phyloP scores from a whole-genome alignment of 2,888 invertebrate species.

The Caenorhabditis sp. region DNA sequence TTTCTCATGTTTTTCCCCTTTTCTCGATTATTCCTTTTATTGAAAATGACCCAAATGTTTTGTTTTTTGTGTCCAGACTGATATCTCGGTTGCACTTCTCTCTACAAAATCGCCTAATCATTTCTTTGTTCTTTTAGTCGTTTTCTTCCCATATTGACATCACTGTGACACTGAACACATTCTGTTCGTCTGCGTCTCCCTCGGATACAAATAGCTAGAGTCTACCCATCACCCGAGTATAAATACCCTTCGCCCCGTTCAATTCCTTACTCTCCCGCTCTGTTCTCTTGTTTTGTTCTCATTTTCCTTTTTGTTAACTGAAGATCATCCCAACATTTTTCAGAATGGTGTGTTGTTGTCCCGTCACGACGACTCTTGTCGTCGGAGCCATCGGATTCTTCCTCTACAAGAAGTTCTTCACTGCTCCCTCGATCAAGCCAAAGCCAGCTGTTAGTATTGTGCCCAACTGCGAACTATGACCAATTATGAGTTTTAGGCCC shows the following conservation, averaged over 20 bases:
- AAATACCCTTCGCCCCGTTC: slow-evolving; percentile 25
- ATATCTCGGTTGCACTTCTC: neutral
- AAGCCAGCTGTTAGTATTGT: slow-evolving; percentile 40
- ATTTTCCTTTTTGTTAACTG: neutral
- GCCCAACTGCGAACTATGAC: neutral
- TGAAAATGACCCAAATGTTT: too few species aligned
- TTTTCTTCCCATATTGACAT: slow-evolving; percentile 4
- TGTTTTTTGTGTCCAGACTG: too few species aligned
- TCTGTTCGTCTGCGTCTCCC: slow-evolving; percentile 16
- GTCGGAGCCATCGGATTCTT: slow-evolving; percentile 46
- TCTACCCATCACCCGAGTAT: slow-evolving; percentile 43
- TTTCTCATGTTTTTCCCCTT: too few species aligned
- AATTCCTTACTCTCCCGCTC: slow-evolving; percentile 10
- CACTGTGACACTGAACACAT: slow-evolving; percentile 30
- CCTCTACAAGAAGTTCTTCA: slow-evolving; percentile 54
- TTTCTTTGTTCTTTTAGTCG: neutral
- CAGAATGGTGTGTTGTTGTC: slow-evolving; percentile 55
- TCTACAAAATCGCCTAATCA: neutral
- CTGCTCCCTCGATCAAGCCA: slow-evolving; percentile 29
- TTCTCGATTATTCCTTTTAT: too few species aligned
- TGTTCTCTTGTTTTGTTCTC: neutral
- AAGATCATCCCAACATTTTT: neutral
- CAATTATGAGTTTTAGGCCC: slow-evolving; percentile 32
- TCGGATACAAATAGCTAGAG: slow-evolving; percentile 33
- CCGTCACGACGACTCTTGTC: slow-evolving; percentile 41